Evolutionary conservation across 2,113 vertebrate genomes (phyloP).

Genomic region (Nothocercus nigrocapillus): DNA sequence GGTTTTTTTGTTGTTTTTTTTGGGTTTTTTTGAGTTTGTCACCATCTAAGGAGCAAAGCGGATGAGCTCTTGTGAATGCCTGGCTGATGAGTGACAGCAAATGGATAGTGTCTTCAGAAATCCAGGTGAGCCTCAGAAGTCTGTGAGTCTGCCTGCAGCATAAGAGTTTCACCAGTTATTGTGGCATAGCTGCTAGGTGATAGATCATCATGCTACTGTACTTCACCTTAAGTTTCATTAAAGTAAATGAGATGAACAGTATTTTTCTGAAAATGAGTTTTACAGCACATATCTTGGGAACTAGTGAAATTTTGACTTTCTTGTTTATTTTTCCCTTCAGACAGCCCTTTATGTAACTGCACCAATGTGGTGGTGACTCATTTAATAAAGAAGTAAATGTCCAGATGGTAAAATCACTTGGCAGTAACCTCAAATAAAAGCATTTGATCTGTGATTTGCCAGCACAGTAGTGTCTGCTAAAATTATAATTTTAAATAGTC

Average conservation of each 20-base stretch:
- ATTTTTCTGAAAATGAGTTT: neutral
- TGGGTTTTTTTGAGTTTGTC: neutral
- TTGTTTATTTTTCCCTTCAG: neutral
- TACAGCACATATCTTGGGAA: neutral
- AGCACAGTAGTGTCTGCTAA: neutral
- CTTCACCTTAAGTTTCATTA: neutral
- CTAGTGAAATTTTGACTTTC: neutral
- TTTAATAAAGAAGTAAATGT: neutral
- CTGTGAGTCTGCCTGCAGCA: neutral
- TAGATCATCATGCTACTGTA: neutral
- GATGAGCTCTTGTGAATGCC: neutral
- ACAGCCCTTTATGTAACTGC: neutral
- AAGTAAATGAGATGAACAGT: neutral
- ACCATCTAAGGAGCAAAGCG: neutral
- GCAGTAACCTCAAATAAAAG: neutral
- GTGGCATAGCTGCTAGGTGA: neutral
- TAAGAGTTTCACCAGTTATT: neutral
- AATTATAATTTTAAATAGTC: conserved; percentile 51
- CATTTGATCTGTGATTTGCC: neutral
- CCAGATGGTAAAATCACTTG: conserved; percentile 32
- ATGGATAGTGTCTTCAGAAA: neutral
- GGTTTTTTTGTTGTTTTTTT: no score
- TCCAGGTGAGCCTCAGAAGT: neutral
- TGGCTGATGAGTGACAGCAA: neutral
- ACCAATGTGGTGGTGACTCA: neutral